Evolutionary conservation across 92 coral and sea anemone genomes (phyloP), one percentile per base, ranked within the genome.

Genomic region (Chrysogorgia sp.): DNA sequence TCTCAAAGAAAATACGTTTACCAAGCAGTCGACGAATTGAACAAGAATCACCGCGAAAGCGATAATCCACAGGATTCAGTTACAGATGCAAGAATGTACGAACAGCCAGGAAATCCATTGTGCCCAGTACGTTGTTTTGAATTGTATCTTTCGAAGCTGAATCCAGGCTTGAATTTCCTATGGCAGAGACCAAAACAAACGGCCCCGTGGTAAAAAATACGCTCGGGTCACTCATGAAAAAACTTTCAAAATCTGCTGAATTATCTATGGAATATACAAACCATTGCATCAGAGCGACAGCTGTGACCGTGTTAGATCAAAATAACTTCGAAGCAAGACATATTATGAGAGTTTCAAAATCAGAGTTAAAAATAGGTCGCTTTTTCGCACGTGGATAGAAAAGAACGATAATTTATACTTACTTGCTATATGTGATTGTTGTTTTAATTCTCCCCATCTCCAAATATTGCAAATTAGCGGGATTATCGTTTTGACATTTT

Each of bases 251-350:
- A 19, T 49, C 79, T 31, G 79, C 63, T 22, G 64, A 77, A 8
- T 37, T 84, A 14, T 84, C 88, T 3, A 57, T 41, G 24, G 58
- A 77, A 31, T 78, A 84, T 40, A 77, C 83, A 20, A 83, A 76
- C 55, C 77, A 84, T 52, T 12, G 81, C 45, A 65, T 80, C 9
- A 80, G 89, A 40, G 82, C 86, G 25, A 85, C 89, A 7, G 86
- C 82, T 1, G 82, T 81, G 19, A 85, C 82, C 21, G 34, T 81
- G 14, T 81, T 60, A 7, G 66, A 60, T 17, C 66, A 60, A 22
- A 22, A 29, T 60, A 60, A 60, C 19, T 22, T 60, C 66, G 66
- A 60, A 60, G 66, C 31, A 26, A 60, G 66, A 60, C 66, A 60
- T 60, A 60, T 60, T n/a, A n/a, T n/a, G n/a, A n/a, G n/a, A n/a